phyloP scores from a whole-genome alignment of 2,888 invertebrate genomes.

The Stenotaenia linearis region DNA sequence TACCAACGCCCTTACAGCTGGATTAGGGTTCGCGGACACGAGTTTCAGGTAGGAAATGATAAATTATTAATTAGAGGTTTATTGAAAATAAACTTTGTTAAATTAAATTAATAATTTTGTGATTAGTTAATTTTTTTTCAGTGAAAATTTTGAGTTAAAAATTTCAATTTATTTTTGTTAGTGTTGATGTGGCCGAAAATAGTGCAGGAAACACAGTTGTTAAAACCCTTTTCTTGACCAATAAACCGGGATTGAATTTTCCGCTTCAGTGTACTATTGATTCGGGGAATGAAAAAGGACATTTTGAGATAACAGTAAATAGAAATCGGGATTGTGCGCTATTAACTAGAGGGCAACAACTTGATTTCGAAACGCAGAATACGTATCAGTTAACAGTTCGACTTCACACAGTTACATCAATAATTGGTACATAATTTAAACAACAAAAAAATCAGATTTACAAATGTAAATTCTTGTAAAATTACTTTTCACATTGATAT shows the following conservation, averaged over 20 bases:
- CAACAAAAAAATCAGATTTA: too few species aligned
- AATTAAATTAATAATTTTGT: too few species aligned
- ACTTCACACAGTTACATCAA: constrained; percentile 71
- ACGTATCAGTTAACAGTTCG: constrained; percentile 66
- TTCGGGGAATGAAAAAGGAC: constrained; percentile 66
- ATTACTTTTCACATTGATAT: too few species aligned
- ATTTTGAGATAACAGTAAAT: constrained; percentile 67
- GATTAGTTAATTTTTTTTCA: too few species aligned
- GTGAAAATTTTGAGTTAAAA: too few species aligned
- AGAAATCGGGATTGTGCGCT: constrained; percentile 79
- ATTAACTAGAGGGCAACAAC: constrained; percentile 55
- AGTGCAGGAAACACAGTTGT: constrained; percentile 61
- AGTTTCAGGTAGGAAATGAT: constrained; percentile 10
- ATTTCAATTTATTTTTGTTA: constrained; percentile 32
- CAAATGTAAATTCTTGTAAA: too few species aligned
- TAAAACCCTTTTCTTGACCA: constrained; percentile 66
- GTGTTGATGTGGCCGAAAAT: constrained; percentile 72
- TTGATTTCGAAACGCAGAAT: constrained; percentile 73
- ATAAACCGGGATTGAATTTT: constrained; percentile 60
- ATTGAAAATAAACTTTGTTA: too few species aligned
- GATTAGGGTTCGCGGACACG: constrained; percentile 21
- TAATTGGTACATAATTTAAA: constrained; percentile 52
- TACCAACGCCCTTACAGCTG: not conserved
- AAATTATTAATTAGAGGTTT: too few species aligned
- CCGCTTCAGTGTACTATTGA: constrained; percentile 74